These are phyloP conservation scores for Ditula angustiorana DNA, from an alignment of 2,888 invertebrate genomes.

Conservation along the genomic window DNA sequence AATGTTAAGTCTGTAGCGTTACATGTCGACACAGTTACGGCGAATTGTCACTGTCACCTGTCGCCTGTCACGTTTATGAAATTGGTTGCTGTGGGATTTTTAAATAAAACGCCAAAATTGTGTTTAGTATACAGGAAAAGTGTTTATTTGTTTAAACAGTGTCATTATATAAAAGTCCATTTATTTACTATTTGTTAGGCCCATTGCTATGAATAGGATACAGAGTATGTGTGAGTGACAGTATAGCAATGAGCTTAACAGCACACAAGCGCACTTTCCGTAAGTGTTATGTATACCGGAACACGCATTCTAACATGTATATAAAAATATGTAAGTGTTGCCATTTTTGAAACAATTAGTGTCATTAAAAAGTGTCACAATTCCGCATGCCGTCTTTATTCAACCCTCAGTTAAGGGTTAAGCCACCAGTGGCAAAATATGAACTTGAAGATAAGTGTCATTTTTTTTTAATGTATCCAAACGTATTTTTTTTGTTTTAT, in stretches of 20 bases:
- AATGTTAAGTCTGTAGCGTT: no score
- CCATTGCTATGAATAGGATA: slow-evolving; percentile 22
- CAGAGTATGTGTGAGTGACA: slow-evolving; percentile 17
- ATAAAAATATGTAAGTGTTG: slow-evolving; percentile 16
- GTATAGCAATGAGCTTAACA: slow-evolving; percentile 48
- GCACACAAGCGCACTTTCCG: slow-evolving; percentile 48
- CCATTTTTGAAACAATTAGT: neutral
- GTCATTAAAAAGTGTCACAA: no score
- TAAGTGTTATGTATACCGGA: slow-evolving; percentile 44
- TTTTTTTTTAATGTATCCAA: no score
- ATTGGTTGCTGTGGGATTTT: neutral
- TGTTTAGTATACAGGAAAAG: slow-evolving; percentile 59
- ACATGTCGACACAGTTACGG: no score
- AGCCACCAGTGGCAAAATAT: no score
- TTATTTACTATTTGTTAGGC: slow-evolving; percentile 18
- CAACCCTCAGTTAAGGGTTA: no score
- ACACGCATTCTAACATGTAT: neutral
- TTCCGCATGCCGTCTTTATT: no score
- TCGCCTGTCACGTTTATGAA: no score
- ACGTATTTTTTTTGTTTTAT: no score
- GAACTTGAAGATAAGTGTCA: no score
- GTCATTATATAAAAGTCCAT: slow-evolving; percentile 31
- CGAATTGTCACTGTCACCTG: no score
- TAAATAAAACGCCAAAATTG: slow-evolving; percentile 48
- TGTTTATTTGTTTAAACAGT: slow-evolving; percentile 57